phyloP scores from a whole-genome alignment of 2,113 vertebrate species.

The Athene noctua region DNA sequence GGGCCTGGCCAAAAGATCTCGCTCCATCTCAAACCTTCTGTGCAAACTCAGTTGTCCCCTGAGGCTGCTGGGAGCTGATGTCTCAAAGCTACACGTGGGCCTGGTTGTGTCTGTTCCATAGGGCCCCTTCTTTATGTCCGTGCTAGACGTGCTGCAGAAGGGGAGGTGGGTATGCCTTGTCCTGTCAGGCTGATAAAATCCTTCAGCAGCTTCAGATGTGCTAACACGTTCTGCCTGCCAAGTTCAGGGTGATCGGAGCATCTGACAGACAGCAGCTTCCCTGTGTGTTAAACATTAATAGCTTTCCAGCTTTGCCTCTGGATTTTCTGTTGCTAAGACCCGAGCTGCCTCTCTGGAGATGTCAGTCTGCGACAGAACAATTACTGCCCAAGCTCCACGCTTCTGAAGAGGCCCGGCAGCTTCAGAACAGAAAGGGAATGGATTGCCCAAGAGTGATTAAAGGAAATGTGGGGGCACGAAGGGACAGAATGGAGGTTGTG shows the following conservation, averaged over 20 bases:
- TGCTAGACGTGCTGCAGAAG: neutral
- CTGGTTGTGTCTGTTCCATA: neutral
- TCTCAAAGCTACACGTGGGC: neutral
- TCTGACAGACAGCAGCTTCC: conserved; percentile 50
- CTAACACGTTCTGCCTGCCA: conserved; percentile 41
- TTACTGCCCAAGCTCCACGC: neutral
- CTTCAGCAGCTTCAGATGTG: neutral
- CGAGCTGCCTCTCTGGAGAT: neutral
- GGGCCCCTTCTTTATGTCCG: neutral
- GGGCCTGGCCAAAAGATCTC: neutral
- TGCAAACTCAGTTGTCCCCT: neutral
- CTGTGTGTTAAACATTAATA: conserved; percentile 36
- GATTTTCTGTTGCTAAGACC: neutral
- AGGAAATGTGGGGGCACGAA: neutral
- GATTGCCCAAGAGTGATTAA: neutral
- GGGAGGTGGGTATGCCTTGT: neutral
- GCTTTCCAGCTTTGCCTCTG: conserved; percentile 34
- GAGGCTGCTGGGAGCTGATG: neutral
- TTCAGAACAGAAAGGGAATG: neutral
- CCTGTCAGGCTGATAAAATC: conserved; percentile 1
- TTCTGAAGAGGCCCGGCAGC: neutral
- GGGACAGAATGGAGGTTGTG: neutral
- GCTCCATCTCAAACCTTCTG: neutral
- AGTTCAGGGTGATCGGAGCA: neutral
- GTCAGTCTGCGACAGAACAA: neutral